Base-by-base conservation (phyloP, 2,113 vertebrate genomes). In the Pterocles orientalis region DNA sequence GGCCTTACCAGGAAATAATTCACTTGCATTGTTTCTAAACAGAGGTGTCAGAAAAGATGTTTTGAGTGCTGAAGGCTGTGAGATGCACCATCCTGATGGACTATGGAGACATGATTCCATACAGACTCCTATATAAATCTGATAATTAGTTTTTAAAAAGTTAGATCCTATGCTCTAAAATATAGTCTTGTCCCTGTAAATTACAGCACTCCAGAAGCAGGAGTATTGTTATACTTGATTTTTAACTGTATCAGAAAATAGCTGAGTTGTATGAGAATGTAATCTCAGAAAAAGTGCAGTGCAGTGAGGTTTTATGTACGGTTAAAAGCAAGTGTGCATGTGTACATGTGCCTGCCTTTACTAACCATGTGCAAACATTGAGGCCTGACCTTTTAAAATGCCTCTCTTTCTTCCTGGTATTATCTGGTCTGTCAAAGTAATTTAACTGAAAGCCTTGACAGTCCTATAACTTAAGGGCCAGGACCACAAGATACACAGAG, bases 261-360 rank as follows among this genome's bases (percentile, higher is more conserved):
- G 39, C 65, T 93, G 60, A 94, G 61, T 95, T 88, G 84, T 92
- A 88, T 88, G 90, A 97, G 77, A 94, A 93, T 21, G 70, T 79
- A 88, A 86, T 81, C 94, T 96, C 84, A 82, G 88, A 94, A 91
- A 92, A 88, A 25, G 50, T 62, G 86, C 75, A 92, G 57, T 94
- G 80, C 91, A 87, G 85, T 94, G 75, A 90, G 47, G 60, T 95
- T 94, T 66, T 56, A 87, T 41, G 24, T 97, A 82, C 79, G n/a
- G 69, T 82, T 96, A 76, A 93, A 95, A 91, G 91, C 93, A 97
- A 95, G 72, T 82, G 68, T 91, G 60, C 83, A 80, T 56, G 86
- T 73, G 69, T 85, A 79, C 82, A 50, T 77, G 34, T 81, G 31
- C 78, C 36, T 96, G 60, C 81, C 71, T 87, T 95, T 81, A n/a